These are phyloP conservation scores for Ascaphus truei DNA, from an alignment of 2,113 vertebrate genomes.

Conservation along the genomic window DNA sequence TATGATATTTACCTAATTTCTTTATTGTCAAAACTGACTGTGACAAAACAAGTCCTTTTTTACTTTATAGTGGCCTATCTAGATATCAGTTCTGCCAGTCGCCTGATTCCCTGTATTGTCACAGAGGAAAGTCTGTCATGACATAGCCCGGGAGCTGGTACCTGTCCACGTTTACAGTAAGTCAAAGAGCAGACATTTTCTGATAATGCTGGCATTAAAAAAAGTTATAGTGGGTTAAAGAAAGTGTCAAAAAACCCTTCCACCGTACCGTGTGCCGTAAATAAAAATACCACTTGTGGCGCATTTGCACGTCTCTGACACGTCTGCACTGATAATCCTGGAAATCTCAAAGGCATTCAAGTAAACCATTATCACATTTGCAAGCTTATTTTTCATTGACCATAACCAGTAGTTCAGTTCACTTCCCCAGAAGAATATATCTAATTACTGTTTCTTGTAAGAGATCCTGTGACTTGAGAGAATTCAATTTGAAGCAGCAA, in stretches of 20 bases:
- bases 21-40: too few species aligned
- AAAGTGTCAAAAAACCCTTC: too few species aligned
- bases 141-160: background rate
- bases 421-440: constrained; percentile 27
- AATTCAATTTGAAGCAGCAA: too few species aligned
- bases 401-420: constrained; percentile 7
- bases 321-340: background rate
- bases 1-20: too few species aligned
- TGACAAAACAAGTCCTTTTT: too few species aligned
- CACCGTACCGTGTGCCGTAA: too few species aligned
- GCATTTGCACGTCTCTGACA: too few species aligned
- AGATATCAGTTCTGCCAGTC: background rate
- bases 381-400: constrained; percentile 22
- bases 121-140: background rate
- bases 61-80: too few species aligned
- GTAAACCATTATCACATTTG: constrained; percentile 15
- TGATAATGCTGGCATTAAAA: constrained; percentile 6
- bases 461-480: constrained; percentile 7
- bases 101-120: background rate
- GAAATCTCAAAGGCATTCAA: constrained; percentile 23
- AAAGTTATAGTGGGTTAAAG: too few species aligned
- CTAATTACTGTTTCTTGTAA: constrained; percentile 2
- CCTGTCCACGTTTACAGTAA: constrained; percentile 4
- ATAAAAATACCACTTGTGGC: too few species aligned
- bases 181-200: background rate